Conservation (phyloP, 2,113 vertebrate species). For the Chrysemys picta region DNA sequence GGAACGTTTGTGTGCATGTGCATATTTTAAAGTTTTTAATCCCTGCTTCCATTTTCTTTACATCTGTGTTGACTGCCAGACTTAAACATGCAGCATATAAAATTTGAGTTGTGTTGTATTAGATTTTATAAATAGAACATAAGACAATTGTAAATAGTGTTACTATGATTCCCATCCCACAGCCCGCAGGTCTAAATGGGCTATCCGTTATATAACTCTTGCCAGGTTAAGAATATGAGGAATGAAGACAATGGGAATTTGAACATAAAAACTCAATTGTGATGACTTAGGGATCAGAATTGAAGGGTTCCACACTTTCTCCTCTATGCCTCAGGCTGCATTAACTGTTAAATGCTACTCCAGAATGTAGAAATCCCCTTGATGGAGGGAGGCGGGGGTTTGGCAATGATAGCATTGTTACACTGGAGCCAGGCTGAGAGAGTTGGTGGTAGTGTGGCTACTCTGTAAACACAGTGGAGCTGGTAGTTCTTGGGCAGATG, state of each 20-base stretch:
- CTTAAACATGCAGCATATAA: not conserved
- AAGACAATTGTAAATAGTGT: not conserved
- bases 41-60: not conserved
- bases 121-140: not conserved
- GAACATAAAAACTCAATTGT: not conserved
- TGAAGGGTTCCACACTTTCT: not conserved
- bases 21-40: not conserved
- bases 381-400: too few relatives aligned
- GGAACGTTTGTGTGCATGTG: not conserved
- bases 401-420: not conserved
- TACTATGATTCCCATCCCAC: not conserved
- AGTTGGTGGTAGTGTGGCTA: not conserved
- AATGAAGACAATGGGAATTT: not conserved
- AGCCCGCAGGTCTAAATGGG: not conserved
- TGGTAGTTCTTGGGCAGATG: not conserved
- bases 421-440: not conserved
- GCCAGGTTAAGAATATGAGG: not conserved
- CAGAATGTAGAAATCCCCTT: not conserved
- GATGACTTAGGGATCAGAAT: not conserved
- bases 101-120: not conserved
- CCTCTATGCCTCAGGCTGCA: not conserved
- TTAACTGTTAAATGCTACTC: not conserved
- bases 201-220: not conserved
- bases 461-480: not conserved
- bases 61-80: not conserved